Evolutionary conservation across 1,140 invertebrate species (phyloP), one percentile per base, ranked within the genome.

Genomic region (Halotydeus destructor): DNA sequence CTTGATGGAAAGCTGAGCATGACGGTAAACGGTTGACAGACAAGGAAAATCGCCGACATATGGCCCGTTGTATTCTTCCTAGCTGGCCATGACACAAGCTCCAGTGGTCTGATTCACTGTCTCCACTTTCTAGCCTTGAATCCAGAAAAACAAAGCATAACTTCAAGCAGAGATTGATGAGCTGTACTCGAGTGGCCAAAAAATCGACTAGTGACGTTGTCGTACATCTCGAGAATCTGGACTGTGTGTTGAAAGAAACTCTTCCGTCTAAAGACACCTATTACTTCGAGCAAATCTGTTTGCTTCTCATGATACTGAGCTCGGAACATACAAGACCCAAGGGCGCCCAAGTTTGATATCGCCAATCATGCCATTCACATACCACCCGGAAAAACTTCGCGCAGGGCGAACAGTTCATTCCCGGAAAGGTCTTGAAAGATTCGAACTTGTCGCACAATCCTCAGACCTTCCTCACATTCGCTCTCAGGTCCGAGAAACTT

Each of bases 401-500:
- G n/a, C n/a, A n/a, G n/a, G n/a, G n/a, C n/a, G n/a, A n/a, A n/a
- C n/a, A n/a, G n/a, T n/a, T n/a, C n/a, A n/a, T n/a, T n/a, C n/a
- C n/a, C n/a, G n/a, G n/a, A n/a, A n/a, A n/a, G n/a, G n/a, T 67
- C 32, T 46, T 38, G 51, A 9, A 38, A 18, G 24, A 43, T 5
- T 5, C 21, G 46, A 70, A 72, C 50, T 58, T 59, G 22, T 55
- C 57, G 26, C n/a, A n/a, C n/a, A 64, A 74, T 54, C 69, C 71
- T 0, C 75, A 66, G 50, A 63, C 2, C 79, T n/a, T 73, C 50
- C 67, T 78, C 18, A 75, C 76, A 8, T 80, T 81, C 55, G 76
- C 74, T 50, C 75, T n/a, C 72, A 31, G 77, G 76, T 3, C 69
- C 71, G 1, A 65, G 77, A 46, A 79, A 78, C 52, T 81, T n/a